Percentiles rank a stretch among this genome's conserved stretches.
Conservation (phyloP, 2,113 vertebrate genomes). For the Arothron firmamentum region DNA sequence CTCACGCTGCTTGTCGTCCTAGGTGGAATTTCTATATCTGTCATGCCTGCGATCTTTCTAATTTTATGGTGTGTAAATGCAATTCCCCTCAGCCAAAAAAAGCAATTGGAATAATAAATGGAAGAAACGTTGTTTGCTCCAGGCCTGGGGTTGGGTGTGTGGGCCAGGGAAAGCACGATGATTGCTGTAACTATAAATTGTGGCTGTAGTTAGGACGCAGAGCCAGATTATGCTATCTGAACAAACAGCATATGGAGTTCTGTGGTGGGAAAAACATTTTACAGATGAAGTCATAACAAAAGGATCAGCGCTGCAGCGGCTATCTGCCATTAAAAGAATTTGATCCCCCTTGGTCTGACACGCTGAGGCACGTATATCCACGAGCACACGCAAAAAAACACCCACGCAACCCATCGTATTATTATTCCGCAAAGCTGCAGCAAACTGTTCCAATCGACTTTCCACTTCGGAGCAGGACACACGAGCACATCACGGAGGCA, state of each 20-base stretch:
- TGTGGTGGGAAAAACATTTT: slow-evolving; percentile 60
- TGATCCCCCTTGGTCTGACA: slow-evolving; percentile 51
- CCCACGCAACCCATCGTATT: slow-evolving; percentile 41
- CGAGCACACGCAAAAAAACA: slow-evolving; percentile 26
- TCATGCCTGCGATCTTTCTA: slow-evolving; percentile 55
- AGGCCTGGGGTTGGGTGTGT: slow-evolving; percentile 38
- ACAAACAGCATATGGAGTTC: slow-evolving; percentile 58
- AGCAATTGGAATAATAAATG: slow-evolving; percentile 58
- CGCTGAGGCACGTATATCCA: slow-evolving; percentile 27
- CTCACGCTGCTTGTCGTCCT: slow-evolving; percentile 27
- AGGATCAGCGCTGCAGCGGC: slow-evolving; percentile 34
- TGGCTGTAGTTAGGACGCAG: slow-evolving; percentile 58
- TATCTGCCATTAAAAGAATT: slow-evolving; percentile 55
- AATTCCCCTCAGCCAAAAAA: slow-evolving; percentile 51
- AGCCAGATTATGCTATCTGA: slow-evolving; percentile 57
- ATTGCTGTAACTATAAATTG: slow-evolving; percentile 64
- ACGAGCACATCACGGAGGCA: slow-evolving; percentile 55
- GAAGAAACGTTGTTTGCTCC: slow-evolving; percentile 63
- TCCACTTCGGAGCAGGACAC: slow-evolving; percentile 59
- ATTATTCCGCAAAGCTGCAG: slow-evolving; percentile 50
- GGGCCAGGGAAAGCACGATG: slow-evolving; percentile 44
- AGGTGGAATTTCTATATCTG: slow-evolving; percentile 37
- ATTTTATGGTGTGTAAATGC: slow-evolving; percentile 56
- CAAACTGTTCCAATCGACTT: slow-evolving; percentile 55
- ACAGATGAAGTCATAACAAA: slow-evolving; percentile 68